Conservation (phyloP, 2,113 vertebrate species). For the Melanocharis versteri region DNA sequence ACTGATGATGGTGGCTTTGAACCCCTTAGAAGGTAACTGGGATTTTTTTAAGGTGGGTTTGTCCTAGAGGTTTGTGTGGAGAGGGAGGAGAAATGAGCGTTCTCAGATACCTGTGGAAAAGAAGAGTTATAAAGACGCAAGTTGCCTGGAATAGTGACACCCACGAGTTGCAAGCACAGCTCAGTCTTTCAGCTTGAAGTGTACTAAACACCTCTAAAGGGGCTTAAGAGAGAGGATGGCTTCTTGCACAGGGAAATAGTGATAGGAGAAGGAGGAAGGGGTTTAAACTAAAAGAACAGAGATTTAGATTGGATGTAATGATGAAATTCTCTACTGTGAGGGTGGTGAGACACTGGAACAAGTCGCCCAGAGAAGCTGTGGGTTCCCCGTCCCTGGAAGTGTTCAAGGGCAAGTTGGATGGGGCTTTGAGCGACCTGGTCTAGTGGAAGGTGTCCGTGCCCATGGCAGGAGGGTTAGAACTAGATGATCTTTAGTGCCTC, state of each 20-base stretch:
- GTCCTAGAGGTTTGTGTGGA: not conserved
- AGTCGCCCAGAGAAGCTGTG: not conserved
- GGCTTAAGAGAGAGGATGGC: not conserved
- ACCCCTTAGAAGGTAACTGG: not conserved
- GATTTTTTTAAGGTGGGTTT: not conserved
- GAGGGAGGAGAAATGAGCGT: not conserved
- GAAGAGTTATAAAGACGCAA: accelerated
- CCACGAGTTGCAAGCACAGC: not conserved
- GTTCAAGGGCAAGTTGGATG: not conserved
- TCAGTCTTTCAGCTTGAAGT: not conserved
- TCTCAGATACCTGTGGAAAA: not conserved
- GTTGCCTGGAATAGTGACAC: not conserved
- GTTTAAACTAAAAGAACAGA: not conserved
- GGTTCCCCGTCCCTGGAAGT: not conserved
- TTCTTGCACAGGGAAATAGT: not conserved
- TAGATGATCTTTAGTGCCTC: not conserved
- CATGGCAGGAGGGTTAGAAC: not conserved
- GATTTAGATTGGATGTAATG: not conserved
- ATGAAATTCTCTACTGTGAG: not conserved
- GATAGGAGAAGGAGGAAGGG: not conserved
- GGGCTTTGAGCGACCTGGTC: not conserved
- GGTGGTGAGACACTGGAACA: not conserved
- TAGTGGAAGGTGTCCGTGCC: not conserved
- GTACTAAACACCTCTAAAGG: not conserved
- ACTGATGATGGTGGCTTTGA: not conserved